These are phyloP conservation scores for Drosophila fungiperda DNA, from an alignment of 2,888 invertebrate genomes.

Conservation along the genomic window DNA sequence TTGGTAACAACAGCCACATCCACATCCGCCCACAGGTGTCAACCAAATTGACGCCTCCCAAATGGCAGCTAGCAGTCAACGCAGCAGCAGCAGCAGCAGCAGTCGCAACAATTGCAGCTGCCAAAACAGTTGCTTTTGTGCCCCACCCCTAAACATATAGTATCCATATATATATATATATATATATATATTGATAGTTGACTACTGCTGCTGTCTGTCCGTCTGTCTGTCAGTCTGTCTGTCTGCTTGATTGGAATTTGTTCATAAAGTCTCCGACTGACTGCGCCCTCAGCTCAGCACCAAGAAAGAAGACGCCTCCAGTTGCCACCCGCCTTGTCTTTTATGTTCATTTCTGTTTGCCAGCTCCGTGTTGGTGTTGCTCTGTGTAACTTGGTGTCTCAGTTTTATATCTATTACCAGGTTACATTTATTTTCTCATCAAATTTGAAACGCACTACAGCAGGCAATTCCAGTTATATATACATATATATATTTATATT, in stretches of 20 bases:
- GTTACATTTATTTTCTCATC: neutral
- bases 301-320: slow-evolving; percentile 39
- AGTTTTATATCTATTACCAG: slow-evolving; percentile 1
- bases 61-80: slow-evolving; percentile 66
- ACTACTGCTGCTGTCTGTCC: slow-evolving; percentile 9
- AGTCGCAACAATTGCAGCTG: slow-evolving; percentile 56
- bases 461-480: neutral
- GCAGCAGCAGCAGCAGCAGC: slow-evolving; percentile 47
- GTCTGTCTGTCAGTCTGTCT: slow-evolving; percentile 13
- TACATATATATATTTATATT: neutral
- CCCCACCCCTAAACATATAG: slow-evolving; percentile 26
- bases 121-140: slow-evolving; percentile 24
- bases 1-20: slow-evolving; percentile 3
- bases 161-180: slow-evolving; percentile 26
- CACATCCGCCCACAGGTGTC: slow-evolving; percentile 68
- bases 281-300: slow-evolving; percentile 44
- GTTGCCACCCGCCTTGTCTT: slow-evolving; percentile 48
- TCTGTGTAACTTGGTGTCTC: slow-evolving; percentile 12
- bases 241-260: slow-evolving; percentile 66
- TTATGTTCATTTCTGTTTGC: slow-evolving; percentile 32
- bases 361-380: slow-evolving; percentile 23
- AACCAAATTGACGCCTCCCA: slow-evolving; percentile 58
- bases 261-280: slow-evolving; percentile 45
- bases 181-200: slow-evolving; percentile 42
- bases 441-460: neutral